A percentile compares a stretch with the other conserved stretches of the same genome.
phyloP scores from a whole-genome alignment of 2,797 vertebrate genomes.

The Pygocentrus nattereri region DNA sequence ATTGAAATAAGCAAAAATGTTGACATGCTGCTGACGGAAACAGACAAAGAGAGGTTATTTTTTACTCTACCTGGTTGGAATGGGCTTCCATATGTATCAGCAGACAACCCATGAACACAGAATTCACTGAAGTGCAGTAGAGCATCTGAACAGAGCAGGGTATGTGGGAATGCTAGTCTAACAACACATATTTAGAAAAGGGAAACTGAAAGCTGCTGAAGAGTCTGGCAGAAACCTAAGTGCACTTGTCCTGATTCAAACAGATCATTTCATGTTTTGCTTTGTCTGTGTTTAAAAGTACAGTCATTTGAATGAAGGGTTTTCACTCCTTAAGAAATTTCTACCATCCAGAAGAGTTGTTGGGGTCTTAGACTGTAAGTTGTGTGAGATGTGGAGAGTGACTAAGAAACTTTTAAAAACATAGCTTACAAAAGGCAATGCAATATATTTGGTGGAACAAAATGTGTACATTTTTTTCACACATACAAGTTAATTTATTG shows the following conservation, averaged over 20 bases:
- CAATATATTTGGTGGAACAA: neutral
- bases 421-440: neutral
- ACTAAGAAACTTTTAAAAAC: neutral
- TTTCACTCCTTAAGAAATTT: neutral
- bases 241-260: slow-evolving; percentile 66
- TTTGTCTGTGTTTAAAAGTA: neutral
- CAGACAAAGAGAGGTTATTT: too few species aligned
- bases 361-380: neutral
- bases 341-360: neutral
- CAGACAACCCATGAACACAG: slow-evolving; percentile 6
- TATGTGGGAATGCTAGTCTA: neutral
- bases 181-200: neutral
- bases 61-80: too few species aligned
- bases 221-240: slow-evolving; percentile 63
- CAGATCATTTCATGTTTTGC: slow-evolving; percentile 19
- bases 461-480: neutral
- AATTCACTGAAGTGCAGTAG: slow-evolving; percentile 30
- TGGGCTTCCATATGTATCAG: neutral
- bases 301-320: neutral
- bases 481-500: slow-evolving; percentile 30
- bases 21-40: too few species aligned
- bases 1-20: too few species aligned
- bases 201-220: slow-evolving; percentile 27
- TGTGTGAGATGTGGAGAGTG: neutral
- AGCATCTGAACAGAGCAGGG: neutral